Conservation (phyloP, 2,797 vertebrate genomes). For the Eospalax fontanierii region DNA sequence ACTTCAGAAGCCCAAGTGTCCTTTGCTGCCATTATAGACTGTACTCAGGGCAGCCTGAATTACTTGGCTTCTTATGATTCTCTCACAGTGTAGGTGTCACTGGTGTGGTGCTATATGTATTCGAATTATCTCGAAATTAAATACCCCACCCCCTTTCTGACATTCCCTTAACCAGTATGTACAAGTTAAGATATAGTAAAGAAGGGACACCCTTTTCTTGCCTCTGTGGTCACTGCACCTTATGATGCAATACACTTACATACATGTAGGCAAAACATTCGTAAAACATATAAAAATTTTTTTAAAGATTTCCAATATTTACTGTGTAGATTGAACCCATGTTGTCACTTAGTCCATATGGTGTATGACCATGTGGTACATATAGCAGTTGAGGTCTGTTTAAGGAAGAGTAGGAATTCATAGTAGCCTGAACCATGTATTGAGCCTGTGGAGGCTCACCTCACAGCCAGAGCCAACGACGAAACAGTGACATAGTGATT, state of each 20-base stretch:
- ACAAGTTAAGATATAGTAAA: background rate
- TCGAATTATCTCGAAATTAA: conserved; percentile 1
- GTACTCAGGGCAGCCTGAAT: background rate
- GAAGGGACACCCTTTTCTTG: background rate
- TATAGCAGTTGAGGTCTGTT: background rate
- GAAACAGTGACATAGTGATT: background rate
- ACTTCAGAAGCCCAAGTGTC: background rate
- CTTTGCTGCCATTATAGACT: background rate
- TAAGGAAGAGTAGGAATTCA: background rate
- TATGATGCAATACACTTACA: too few species aligned
- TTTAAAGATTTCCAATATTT: background rate
- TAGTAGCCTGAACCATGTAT: too few species aligned
- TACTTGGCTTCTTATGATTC: background rate
- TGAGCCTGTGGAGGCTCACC: background rate
- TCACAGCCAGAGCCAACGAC: background rate
- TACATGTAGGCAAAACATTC: too few species aligned
- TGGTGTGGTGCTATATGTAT: background rate
- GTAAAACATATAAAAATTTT: too few species aligned
- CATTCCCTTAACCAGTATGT: background rate
- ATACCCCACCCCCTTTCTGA: background rate
- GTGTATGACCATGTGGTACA: background rate
- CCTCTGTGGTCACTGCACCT: too few species aligned
- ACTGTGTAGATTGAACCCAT: background rate
- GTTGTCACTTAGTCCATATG: background rate
- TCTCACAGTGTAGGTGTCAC: background rate